Conservation (phyloP, 1,140 invertebrate species). For the Chironomus striatipennis region DNA sequence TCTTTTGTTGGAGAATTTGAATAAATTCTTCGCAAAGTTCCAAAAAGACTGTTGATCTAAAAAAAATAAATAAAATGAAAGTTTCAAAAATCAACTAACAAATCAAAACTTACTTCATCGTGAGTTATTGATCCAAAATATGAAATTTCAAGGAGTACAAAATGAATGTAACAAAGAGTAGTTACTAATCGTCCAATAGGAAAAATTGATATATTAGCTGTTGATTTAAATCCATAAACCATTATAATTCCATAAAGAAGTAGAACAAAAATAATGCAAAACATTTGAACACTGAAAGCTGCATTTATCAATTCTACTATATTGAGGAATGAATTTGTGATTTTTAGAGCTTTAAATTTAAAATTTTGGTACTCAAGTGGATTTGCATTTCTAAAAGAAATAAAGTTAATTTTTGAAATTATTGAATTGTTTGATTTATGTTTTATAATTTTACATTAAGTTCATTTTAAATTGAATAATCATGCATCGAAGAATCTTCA, state of each 20-base stretch:
- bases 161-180: neutral
- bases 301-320: neutral
- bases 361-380: neutral
- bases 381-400: too few relatives aligned
- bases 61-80: too few relatives aligned
- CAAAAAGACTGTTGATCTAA: neutral
- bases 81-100: too few relatives aligned
- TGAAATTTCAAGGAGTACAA: neutral
- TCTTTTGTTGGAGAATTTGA: neutral
- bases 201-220: neutral
- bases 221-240: neutral
- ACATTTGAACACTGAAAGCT: neutral
- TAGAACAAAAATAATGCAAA: neutral
- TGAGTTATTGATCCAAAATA: neutral
- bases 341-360: neutral
- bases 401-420: too few relatives aligned
- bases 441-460: neutral
- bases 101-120: neutral
- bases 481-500: neutral
- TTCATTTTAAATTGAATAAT: neutral
- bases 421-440: too few relatives aligned
- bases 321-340: neutral
- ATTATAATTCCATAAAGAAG: neutral
- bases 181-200: neutral
- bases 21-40: neutral